Evolutionary conservation across 2,888 invertebrate species (phyloP).

Genomic region (Pelosia muscerda): DNA sequence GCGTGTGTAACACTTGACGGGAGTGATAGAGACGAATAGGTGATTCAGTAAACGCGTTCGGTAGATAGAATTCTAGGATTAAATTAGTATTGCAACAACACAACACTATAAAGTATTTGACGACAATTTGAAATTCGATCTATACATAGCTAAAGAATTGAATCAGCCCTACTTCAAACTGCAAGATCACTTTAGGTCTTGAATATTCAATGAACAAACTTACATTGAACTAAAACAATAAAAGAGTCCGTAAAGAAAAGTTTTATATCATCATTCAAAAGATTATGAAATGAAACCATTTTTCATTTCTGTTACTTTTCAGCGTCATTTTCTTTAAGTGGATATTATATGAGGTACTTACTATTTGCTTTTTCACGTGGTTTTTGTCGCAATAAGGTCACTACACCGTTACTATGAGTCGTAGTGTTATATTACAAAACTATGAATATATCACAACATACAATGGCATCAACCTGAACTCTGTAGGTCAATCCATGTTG

Average conservation of each 20-base stretch:
- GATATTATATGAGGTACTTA: slow-evolving; percentile 2
- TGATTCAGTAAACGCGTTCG: slow-evolving; percentile 41
- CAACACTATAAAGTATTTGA: neutral
- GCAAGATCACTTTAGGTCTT: neutral
- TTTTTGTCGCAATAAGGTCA: neutral
- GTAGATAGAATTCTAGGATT: slow-evolving; percentile 31
- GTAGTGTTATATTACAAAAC: neutral
- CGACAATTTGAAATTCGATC: neutral
- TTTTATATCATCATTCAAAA: slow-evolving; percentile 24
- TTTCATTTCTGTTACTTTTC: slow-evolving; percentile 17
- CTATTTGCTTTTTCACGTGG: neutral
- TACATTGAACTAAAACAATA: slow-evolving; percentile 15
- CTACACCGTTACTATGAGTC: neutral
- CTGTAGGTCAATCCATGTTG: too few relatives aligned
- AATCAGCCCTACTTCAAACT: neutral
- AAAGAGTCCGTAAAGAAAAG: slow-evolving; percentile 17
- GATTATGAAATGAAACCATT: slow-evolving; percentile 20
- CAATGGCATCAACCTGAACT: neutral
- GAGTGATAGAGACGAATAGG: slow-evolving; percentile 42
- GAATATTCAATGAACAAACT: slow-evolving; percentile 16
- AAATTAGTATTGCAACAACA: slow-evolving; percentile 14
- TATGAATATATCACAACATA: neutral
- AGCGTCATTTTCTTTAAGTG: slow-evolving; percentile 17
- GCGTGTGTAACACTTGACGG: slow-evolving; percentile 61
- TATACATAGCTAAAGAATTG: slow-evolving; percentile 3